Conservation (phyloP, 2,797 vertebrate genomes). For the Platyrinchus mystaceus region DNA sequence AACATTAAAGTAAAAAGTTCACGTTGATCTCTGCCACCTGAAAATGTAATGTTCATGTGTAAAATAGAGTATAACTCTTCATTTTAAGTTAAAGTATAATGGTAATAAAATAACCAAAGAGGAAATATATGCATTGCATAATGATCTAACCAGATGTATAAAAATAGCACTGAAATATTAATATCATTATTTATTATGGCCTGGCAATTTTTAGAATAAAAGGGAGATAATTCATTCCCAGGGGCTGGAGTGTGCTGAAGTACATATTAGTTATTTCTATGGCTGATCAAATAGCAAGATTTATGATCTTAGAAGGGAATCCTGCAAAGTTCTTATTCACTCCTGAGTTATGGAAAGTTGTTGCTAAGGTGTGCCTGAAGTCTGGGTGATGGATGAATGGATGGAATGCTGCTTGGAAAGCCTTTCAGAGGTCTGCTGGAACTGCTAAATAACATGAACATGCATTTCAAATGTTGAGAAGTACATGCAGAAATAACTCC, state of each 20-base stretch:
- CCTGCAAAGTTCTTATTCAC: neutral
- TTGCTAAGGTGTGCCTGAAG: neutral
- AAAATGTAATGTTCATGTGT: neutral
- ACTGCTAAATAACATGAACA: neutral
- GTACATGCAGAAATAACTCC: neutral
- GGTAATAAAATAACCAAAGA: constrained; percentile 21
- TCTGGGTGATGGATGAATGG: neutral
- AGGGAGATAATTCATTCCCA: neutral
- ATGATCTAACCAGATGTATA: neutral
- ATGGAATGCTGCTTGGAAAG: neutral
- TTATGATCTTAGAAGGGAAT: neutral
- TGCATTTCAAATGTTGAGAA: neutral
- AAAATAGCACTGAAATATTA: constrained; percentile 28
- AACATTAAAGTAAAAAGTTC: constrained; percentile 33
- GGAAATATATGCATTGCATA: neutral
- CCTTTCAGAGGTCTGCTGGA: neutral
- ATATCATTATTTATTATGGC: neutral
- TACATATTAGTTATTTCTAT: neutral
- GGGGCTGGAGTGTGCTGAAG: neutral
- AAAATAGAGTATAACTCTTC: constrained; percentile 11
- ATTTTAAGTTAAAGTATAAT: neutral
- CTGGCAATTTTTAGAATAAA: neutral
- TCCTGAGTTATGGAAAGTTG: neutral
- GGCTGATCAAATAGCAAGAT: neutral
- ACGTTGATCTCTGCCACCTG: neutral